These are phyloP conservation scores for Globodera ellingtonae DNA, from an alignment of 1,140 invertebrate genomes.

Conservation along the genomic window DNA sequence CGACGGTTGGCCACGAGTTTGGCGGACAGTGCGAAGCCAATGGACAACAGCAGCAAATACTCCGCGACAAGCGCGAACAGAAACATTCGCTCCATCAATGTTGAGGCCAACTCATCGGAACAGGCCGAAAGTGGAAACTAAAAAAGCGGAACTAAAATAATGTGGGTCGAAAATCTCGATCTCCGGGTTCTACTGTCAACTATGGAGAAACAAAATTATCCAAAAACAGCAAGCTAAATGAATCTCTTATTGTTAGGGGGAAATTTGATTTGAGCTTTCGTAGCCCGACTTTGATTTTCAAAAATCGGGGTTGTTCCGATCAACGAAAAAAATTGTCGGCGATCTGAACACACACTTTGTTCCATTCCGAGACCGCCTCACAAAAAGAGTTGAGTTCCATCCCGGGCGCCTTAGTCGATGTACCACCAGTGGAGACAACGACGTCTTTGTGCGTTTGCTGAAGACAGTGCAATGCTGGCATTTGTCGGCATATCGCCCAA, in stretches of 20 bases:
- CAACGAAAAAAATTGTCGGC: background rate
- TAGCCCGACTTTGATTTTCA: conserved; percentile 5
- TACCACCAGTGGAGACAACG: background rate
- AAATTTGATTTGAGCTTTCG: background rate
- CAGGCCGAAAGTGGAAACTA: conserved; percentile 8
- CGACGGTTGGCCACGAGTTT: conserved; percentile 12
- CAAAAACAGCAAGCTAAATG: background rate
- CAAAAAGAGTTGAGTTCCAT: background rate
- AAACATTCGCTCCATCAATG: conserved; percentile 17
- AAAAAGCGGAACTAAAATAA: background rate
- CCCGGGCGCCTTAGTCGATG: background rate
- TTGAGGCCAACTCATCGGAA: conserved; percentile 22
- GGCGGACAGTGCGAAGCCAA: conserved; percentile 7
- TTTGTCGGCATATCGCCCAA: conserved; percentile 17
- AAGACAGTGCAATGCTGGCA: conserved; percentile 6
- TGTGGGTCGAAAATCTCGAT: too few relatives aligned
- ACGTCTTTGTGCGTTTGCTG: background rate
- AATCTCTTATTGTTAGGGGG: background rate
- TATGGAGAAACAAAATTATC: background rate
- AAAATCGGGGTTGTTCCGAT: background rate
- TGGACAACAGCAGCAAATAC: conserved; percentile 24
- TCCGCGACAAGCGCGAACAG: conserved; percentile 30
- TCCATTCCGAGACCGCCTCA: background rate
- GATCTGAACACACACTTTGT: background rate
- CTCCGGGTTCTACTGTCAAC: too few relatives aligned